phyloP scores from a whole-genome alignment of 2,888 invertebrate genomes.

The Pinctada fucata region DNA sequence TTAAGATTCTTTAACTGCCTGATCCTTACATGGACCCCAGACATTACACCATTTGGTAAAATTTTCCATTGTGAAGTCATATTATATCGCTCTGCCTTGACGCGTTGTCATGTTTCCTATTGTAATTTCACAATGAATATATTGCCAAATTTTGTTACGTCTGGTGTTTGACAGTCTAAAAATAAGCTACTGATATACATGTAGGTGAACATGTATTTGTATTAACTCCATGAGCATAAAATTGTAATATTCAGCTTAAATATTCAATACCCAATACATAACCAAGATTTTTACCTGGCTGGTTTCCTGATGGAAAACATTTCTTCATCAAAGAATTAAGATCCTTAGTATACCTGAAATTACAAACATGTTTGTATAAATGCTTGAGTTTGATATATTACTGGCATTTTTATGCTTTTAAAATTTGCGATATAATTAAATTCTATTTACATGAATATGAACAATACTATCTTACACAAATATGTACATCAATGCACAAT shows the following conservation, averaged over 20 bases:
- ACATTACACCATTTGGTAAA: too few species aligned
- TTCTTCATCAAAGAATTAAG: conserved; percentile 78
- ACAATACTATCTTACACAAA: too few species aligned
- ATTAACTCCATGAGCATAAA: too few species aligned
- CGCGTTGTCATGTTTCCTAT: background rate
- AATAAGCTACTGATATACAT: too few species aligned
- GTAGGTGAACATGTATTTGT: too few species aligned
- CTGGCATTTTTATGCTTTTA: background rate
- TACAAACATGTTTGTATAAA: background rate
- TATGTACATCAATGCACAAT: background rate
- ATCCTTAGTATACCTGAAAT: conserved; percentile 78
- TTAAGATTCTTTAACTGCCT: too few species aligned
- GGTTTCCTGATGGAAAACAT: conserved; percentile 78
- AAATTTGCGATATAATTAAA: background rate
- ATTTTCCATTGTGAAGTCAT: too few species aligned
- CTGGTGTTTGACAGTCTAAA: too few species aligned
- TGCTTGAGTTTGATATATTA: background rate
- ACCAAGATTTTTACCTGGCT: conserved; percentile 68
- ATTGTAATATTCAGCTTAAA: too few species aligned
- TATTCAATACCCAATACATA: background rate
- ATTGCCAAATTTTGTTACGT: background rate
- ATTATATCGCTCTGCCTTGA: too few species aligned
- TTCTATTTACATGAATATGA: too few species aligned
- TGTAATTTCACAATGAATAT: background rate
- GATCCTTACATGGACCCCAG: too few species aligned